Percentiles rank a stretch among this genome's conserved stretches.
These are phyloP conservation scores for Rhyacophila brunnea DNA, from an alignment of 1,140 invertebrate genomes.

Conservation along the genomic window DNA sequence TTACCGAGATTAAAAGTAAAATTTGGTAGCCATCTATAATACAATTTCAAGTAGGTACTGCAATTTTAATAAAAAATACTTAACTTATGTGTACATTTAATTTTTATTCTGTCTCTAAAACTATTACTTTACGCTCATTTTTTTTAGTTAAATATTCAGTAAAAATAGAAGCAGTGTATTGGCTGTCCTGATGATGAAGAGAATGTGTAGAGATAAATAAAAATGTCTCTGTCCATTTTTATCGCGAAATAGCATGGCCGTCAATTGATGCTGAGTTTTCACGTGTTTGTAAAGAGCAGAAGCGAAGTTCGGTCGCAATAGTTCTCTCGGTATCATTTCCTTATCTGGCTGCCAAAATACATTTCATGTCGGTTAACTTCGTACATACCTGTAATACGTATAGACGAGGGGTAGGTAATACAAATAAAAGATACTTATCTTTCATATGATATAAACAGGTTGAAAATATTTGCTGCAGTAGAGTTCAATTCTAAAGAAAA, in stretches of 20 bases:
- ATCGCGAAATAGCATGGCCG: background rate
- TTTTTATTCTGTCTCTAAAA: too few species aligned
- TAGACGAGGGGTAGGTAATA: constrained; percentile 16
- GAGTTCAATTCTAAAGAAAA: background rate
- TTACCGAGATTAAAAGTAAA: too few species aligned
- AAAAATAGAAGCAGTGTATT: too few species aligned
- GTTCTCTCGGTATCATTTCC: constrained; percentile 32
- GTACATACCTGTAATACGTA: constrained; percentile 26
- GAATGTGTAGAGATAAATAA: too few species aligned
- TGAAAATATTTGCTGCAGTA: constrained; percentile 18
- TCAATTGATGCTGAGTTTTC: constrained; percentile 3
- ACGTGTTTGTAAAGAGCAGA: background rate
- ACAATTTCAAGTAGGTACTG: too few species aligned
- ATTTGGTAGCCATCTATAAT: too few species aligned
- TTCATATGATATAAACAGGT: constrained; percentile 30
- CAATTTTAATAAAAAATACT: too few species aligned
- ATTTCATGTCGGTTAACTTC: constrained; percentile 32
- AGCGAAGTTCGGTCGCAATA: constrained; percentile 22
- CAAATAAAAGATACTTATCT: constrained; percentile 35
- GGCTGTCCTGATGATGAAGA: too few species aligned
- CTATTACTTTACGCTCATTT: too few species aligned
- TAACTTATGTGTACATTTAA: too few species aligned
- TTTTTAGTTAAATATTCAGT: too few species aligned
- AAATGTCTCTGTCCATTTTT: too few species aligned
- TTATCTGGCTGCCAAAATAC: constrained; percentile 36